These are phyloP conservation scores for Mechanitis messenoides DNA, from an alignment of 2,888 invertebrate genomes.

Conservation along the genomic window DNA sequence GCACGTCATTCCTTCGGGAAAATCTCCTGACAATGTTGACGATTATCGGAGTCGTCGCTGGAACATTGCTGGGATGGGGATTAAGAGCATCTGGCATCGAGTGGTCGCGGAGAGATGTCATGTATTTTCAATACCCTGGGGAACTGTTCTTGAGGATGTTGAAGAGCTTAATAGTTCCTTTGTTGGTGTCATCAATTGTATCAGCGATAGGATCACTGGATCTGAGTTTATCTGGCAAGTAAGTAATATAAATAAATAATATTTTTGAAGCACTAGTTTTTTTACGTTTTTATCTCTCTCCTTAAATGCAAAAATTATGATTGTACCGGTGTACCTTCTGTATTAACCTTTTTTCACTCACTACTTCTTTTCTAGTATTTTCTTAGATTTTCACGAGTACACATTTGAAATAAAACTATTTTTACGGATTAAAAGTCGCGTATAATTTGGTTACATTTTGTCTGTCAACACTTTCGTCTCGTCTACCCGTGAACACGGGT, in stretches of 20 bases:
- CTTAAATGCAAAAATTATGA: no score
- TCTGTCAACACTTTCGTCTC: no score
- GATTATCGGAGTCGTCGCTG: slow-evolving; percentile 85
- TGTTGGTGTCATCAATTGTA: slow-evolving; percentile 92
- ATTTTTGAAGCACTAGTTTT: no score
- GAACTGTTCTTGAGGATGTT: slow-evolving; percentile 97
- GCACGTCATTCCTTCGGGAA: slow-evolving; percentile 74
- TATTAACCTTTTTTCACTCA: no score
- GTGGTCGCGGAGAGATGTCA: slow-evolving; percentile 89
- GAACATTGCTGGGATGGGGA: slow-evolving; percentile 83
- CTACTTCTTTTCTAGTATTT: no score
- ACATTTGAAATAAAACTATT: no score
- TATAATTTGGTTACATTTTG: no score
- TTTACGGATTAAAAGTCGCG: no score
- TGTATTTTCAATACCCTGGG: slow-evolving; percentile 96
- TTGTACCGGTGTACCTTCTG: no score
- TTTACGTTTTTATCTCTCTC: no score
- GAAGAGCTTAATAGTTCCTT: slow-evolving; percentile 94
- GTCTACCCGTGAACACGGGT: no score
- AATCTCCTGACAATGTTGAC: slow-evolving; percentile 90
- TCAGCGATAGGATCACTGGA: slow-evolving; percentile 95
- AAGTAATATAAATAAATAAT: slow-evolving; percentile 37
- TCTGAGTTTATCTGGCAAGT: slow-evolving; percentile 92
- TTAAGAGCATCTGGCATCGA: slow-evolving; percentile 76
- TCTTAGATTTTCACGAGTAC: no score